These are phyloP conservation scores for Albula goreensis DNA, from an alignment of 2,113 vertebrate genomes.

Conservation along the genomic window DNA sequence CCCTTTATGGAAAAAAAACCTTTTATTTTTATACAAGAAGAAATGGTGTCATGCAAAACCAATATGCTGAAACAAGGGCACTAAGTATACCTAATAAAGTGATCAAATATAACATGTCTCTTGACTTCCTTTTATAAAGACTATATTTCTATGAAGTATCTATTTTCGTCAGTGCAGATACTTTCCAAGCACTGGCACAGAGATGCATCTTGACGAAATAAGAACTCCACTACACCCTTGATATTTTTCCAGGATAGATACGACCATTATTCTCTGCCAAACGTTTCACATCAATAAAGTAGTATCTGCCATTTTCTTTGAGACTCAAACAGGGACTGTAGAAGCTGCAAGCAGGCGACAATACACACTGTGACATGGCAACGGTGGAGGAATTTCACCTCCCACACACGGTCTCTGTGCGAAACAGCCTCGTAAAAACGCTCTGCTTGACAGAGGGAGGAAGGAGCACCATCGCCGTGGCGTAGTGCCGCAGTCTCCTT, in stretches of 20 bases:
- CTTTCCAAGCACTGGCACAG: neutral
- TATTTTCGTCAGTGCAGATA: neutral
- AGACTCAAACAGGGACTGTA: neutral
- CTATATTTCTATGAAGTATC: neutral
- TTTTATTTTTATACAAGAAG: neutral
- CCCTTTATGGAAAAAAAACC: no score
- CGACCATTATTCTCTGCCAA: slow-evolving; percentile 18
- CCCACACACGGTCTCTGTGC: neutral
- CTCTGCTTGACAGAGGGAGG: neutral
- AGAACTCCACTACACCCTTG: neutral
- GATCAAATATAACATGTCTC: neutral
- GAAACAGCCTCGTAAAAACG: neutral
- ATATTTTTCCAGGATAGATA: slow-evolving; percentile 3
- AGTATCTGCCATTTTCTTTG: slow-evolving; percentile 19
- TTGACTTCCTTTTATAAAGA: neutral
- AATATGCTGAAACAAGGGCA: neutral
- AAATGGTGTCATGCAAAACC: neutral
- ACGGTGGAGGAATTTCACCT: neutral
- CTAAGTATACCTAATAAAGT: neutral
- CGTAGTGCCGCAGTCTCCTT: neutral
- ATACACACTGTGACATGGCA: neutral
- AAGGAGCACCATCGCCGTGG: neutral
- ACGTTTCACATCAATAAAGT: slow-evolving; percentile 12
- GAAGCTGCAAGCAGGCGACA: neutral
- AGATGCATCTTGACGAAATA: neutral